These are phyloP conservation scores for Aurelia coerulea DNA, from an alignment of 30 jellyfish, hydroid and myxozoan species.

Conservation along the genomic window DNA sequence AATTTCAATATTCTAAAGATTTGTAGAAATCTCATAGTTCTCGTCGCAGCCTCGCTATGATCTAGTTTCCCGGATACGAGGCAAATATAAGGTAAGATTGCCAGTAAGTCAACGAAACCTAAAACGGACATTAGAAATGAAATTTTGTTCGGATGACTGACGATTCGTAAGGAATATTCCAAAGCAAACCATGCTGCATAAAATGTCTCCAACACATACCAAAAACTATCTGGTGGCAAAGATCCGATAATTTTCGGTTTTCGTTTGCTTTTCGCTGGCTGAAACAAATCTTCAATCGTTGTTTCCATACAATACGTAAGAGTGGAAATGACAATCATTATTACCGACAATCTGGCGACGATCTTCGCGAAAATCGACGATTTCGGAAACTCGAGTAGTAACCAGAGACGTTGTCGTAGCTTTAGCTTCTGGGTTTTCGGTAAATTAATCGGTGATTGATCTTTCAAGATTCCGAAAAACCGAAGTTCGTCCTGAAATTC, in stretches of 20 bases:
- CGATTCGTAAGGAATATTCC: slow-evolving; percentile 49
- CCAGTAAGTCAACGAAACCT: slow-evolving; percentile 64
- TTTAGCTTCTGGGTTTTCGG: neutral
- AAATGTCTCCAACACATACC: slow-evolving; percentile 38
- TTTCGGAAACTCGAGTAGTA: slow-evolving; percentile 29
- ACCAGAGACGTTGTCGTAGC: slow-evolving; percentile 16
- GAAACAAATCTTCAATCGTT: neutral
- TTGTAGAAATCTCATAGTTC: slow-evolving; percentile 46
- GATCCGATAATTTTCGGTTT: neutral
- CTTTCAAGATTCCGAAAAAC: slow-evolving; percentile 69
- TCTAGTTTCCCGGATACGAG: neutral
- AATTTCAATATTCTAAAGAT: slow-evolving; percentile 62
- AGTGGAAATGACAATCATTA: slow-evolving; percentile 47
- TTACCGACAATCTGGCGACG: slow-evolving; percentile 43
- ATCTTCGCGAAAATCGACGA: slow-evolving; percentile 41
- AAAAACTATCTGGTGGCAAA: neutral
- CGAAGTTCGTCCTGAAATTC: slow-evolving; percentile 71
- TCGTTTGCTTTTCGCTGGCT: neutral
- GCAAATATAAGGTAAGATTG: slow-evolving; percentile 51
- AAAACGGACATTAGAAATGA: slow-evolving; percentile 45
- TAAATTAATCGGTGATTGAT: neutral
- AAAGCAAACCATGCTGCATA: slow-evolving; percentile 64
- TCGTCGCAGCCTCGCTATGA: slow-evolving; percentile 9
- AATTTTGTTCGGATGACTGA: slow-evolving; percentile 25
- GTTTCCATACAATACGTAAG: slow-evolving; percentile 65